phyloP scores from a whole-genome alignment of 2,888 invertebrate genomes.

The Apocheima hispidaria region DNA sequence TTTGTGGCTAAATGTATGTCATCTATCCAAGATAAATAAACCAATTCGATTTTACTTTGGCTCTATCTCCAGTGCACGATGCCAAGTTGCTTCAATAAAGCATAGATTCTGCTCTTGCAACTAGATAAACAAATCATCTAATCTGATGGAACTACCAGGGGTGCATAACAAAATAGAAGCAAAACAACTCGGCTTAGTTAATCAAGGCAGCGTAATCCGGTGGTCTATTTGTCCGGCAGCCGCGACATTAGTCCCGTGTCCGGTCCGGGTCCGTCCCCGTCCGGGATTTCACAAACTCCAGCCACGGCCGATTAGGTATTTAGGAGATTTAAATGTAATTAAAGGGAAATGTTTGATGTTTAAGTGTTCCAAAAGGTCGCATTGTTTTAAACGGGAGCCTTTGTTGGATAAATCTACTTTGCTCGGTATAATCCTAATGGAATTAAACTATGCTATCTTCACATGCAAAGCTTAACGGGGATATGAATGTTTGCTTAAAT shows the following conservation, averaged over 20 bases:
- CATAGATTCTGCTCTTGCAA: constrained; percentile 19
- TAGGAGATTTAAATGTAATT: constrained; percentile 49
- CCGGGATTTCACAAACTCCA: constrained; percentile 53
- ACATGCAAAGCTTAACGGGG: constrained; percentile 11
- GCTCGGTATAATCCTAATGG: constrained; percentile 32
- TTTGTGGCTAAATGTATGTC: background rate
- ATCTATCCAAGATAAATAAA: background rate
- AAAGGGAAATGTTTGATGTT: constrained; percentile 47
- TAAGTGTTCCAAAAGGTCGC: constrained; percentile 44
- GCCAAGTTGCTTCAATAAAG: constrained; percentile 10
- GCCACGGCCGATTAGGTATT: constrained; percentile 47
- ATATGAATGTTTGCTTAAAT: constrained; percentile 13
- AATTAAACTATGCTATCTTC: constrained; percentile 28
- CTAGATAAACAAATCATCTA: constrained; percentile 42
- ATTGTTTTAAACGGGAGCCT: constrained; percentile 34
- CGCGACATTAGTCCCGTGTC: constrained; percentile 79
- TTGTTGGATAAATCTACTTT: constrained; percentile 39
- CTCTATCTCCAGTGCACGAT: background rate
- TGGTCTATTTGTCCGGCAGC: constrained; percentile 73
- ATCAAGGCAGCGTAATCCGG: constrained; percentile 76
- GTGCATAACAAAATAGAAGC: constrained; percentile 76
- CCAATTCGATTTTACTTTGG: background rate
- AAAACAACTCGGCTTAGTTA: constrained; percentile 74
- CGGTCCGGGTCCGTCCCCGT: constrained; percentile 62
- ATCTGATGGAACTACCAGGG: constrained; percentile 65